A percentile compares a stretch with the other conserved stretches of the same genome.
phyloP scores from a whole-genome alignment of 2,113 vertebrate genomes.

The Antigone vipio region DNA sequence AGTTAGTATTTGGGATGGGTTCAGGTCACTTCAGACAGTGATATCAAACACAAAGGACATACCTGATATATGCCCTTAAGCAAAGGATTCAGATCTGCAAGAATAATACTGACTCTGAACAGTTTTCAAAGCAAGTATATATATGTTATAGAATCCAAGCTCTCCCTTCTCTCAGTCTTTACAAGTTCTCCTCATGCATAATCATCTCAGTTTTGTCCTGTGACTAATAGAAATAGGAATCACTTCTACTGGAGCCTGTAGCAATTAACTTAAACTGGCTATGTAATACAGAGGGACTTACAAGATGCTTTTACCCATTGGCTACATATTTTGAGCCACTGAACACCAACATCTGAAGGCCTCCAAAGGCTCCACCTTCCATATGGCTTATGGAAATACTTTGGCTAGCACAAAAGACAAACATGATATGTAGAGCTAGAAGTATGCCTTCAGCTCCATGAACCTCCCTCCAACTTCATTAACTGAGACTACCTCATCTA shows the following conservation, averaged over 20 bases:
- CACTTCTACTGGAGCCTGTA: not conserved
- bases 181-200: not conserved
- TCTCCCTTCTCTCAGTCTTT: not conserved
- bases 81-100: not conserved
- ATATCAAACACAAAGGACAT: not conserved
- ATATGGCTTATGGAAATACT: not conserved
- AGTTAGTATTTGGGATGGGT: not conserved
- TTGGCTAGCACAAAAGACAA: not conserved
- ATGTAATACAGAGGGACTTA: not conserved
- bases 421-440: not conserved
- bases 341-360: not conserved
- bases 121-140: not conserved
- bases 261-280: not conserved
- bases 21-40: not conserved
- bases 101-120: not conserved
- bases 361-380: not conserved
- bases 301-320: not conserved
- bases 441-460: not conserved
- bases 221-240: not conserved
- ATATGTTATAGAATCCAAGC: not conserved
- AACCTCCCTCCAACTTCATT: not conserved
- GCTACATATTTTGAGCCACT: not conserved
- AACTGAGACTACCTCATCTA: not conserved
- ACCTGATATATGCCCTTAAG: not conserved
- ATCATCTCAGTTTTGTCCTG: not conserved